Percentiles rank a stretch among this genome's conserved stretches.
Evolutionary conservation across 2,888 invertebrate genomes (phyloP).

Genomic region (Ptychoptera albimana): DNA sequence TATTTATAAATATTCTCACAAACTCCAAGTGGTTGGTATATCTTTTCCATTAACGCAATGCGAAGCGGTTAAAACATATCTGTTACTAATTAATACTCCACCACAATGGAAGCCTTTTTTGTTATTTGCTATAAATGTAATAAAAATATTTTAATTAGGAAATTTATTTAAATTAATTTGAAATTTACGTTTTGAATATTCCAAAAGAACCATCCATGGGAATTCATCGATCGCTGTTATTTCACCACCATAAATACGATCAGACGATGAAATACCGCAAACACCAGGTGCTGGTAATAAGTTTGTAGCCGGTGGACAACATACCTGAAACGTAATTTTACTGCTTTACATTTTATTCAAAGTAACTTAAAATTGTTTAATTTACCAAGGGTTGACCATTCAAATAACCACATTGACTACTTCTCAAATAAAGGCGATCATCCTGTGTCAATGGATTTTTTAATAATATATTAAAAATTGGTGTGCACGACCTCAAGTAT

Average conservation of each 20-base stretch:
- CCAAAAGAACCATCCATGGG: constrained; percentile 35
- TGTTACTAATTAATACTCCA: constrained; percentile 7
- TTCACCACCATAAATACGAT: constrained; percentile 46
- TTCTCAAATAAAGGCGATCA: constrained; percentile 33
- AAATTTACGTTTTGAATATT: constrained; percentile 31
- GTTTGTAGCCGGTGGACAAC: constrained; percentile 2
- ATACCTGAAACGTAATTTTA: too few relatives aligned
- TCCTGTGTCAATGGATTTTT: constrained; percentile 24
- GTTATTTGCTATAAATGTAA: constrained; percentile 29
- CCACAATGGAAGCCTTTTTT: constrained; percentile 46
- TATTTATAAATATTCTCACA: not conserved
- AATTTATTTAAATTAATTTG: not conserved
- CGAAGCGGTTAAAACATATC: constrained; percentile 8
- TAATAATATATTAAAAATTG: constrained; percentile 27
- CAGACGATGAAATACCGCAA: constrained; percentile 38
- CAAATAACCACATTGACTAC: constrained; percentile 46
- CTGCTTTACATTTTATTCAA: too few relatives aligned
- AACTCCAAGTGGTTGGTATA: constrained; percentile 4
- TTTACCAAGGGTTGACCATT: constrained; percentile 34
- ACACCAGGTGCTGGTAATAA: constrained; percentile 30
- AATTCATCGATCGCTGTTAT: constrained; percentile 46
- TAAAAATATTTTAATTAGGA: not conserved
- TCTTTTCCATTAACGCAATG: constrained; percentile 39
- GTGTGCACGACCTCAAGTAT: constrained; percentile 18
- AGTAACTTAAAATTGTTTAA: not conserved